phyloP scores from a whole-genome alignment of 2,797 vertebrate species.

The Gephyroberyx darwinii region DNA sequence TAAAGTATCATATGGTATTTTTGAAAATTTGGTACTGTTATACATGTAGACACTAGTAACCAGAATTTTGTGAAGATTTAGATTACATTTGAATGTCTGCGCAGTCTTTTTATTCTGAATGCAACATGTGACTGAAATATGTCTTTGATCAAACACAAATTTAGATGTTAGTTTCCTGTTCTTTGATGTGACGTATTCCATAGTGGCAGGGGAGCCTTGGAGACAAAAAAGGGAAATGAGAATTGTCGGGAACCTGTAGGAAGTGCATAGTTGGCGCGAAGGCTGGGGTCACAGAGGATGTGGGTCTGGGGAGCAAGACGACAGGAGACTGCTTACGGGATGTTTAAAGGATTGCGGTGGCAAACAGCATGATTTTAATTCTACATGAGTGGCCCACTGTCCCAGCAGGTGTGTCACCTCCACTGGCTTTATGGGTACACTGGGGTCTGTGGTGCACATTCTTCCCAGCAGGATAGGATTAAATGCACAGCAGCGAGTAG shows the following conservation, averaged over 20 bases:
- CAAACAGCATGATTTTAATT: slow-evolving; percentile 53
- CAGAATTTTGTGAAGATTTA: not conserved
- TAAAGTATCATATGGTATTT: not conserved
- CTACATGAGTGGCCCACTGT: slow-evolving; percentile 26
- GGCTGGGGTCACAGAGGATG: slow-evolving; percentile 68
- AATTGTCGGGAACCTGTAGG: slow-evolving; percentile 61
- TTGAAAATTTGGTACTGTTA: not conserved
- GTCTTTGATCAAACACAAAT: slow-evolving; percentile 52
- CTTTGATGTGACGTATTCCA: slow-evolving; percentile 67
- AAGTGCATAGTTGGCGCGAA: slow-evolving; percentile 59
- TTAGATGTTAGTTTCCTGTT: slow-evolving; percentile 56
- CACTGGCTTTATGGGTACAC: slow-evolving; percentile 36
- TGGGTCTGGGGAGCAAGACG: slow-evolving; percentile 28
- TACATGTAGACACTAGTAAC: not conserved
- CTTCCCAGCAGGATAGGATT: slow-evolving; percentile 56
- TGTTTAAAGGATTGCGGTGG: slow-evolving; percentile 41
- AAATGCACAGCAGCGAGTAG: slow-evolving; percentile 43
- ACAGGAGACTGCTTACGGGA: slow-evolving; percentile 38
- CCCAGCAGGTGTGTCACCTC: slow-evolving; percentile 52
- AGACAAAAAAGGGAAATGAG: slow-evolving; percentile 74
- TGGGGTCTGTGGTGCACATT: slow-evolving; percentile 42
- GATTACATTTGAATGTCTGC: slow-evolving; percentile 2
- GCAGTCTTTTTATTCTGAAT: not conserved
- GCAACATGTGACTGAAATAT: slow-evolving; percentile 28
- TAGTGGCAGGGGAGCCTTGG: slow-evolving; percentile 41